These are phyloP conservation scores for Mormyrus proboscirostris DNA, from an alignment of 2,797 vertebrate species.

Conservation along the genomic window DNA sequence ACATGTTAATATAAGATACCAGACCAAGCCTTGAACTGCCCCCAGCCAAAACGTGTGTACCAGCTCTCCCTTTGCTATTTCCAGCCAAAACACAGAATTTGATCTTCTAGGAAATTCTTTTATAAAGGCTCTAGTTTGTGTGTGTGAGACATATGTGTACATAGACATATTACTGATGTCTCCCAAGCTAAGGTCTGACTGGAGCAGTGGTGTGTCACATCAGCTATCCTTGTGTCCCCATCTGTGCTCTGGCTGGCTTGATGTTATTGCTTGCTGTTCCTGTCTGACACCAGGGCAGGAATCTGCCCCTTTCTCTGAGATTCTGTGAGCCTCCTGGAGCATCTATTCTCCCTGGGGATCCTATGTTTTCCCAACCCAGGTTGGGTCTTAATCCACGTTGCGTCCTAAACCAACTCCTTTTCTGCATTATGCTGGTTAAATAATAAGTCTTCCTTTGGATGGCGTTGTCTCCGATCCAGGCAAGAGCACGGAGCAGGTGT, in stretches of 20 bases:
- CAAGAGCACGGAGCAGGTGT: neutral
- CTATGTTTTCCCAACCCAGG: neutral
- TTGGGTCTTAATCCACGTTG: neutral
- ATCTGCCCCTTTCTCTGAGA: neutral
- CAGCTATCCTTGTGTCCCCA: neutral
- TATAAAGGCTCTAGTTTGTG: neutral
- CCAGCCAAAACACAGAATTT: neutral
- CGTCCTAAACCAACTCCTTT: neutral
- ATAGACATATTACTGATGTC: neutral
- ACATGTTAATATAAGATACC: neutral
- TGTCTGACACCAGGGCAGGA: neutral
- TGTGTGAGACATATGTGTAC: neutral
- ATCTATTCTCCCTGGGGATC: neutral
- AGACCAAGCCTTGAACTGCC: neutral
- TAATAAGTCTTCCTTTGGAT: neutral
- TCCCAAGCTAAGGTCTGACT: neutral
- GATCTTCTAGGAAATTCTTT: neutral
- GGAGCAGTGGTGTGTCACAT: neutral
- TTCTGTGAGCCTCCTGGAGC: neutral
- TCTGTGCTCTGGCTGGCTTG: neutral
- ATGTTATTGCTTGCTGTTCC: neutral
- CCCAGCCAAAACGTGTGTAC: neutral
- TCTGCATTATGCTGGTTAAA: neutral
- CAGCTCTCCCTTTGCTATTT: neutral
- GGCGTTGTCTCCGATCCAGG: neutral